A percentile compares a stretch with the other conserved stretches of the same genome.
phyloP scores from a whole-genome alignment of 2,888 invertebrate genomes.

The Cremastinae sp. region DNA sequence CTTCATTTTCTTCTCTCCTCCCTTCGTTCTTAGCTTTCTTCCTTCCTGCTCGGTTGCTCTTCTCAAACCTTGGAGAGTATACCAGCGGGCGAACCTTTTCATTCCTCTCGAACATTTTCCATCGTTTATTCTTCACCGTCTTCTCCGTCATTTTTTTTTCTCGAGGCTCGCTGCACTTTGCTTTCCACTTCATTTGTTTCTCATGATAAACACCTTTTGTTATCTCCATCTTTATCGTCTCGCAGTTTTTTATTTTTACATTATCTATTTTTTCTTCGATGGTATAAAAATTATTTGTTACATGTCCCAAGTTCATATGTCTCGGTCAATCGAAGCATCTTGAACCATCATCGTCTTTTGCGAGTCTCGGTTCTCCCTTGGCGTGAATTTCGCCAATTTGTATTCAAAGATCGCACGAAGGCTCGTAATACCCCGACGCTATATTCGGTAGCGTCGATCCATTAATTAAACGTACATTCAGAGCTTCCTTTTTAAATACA shows the following conservation, averaged over 20 bases:
- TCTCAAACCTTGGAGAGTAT: slow-evolving; percentile 19
- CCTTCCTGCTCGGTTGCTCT: slow-evolving; percentile 27
- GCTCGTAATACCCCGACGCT: slow-evolving; percentile 36
- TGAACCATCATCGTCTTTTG: slow-evolving; percentile 57
- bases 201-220: no score
- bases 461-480: slow-evolving; percentile 68
- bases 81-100: slow-evolving; percentile 48
- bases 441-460: slow-evolving; percentile 59
- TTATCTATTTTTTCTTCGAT: no score
- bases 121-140: slow-evolving; percentile 22
- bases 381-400: slow-evolving; percentile 37
- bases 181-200: slow-evolving; percentile 37
- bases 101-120: slow-evolving; percentile 38
- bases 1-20: no score
- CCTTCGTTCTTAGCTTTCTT: no score
- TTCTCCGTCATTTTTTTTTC: slow-evolving; percentile 2
- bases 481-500: slow-evolving; percentile 13
- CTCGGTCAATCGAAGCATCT: slow-evolving; percentile 51
- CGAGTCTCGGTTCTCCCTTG: no score
- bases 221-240: no score
- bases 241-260: no score
- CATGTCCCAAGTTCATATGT: no score
- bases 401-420: slow-evolving; percentile 26
- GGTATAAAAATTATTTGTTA: no score
- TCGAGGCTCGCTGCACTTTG: slow-evolving; percentile 17